Conservation (phyloP, 2,888 invertebrate genomes). For the Thecophora atra region DNA sequence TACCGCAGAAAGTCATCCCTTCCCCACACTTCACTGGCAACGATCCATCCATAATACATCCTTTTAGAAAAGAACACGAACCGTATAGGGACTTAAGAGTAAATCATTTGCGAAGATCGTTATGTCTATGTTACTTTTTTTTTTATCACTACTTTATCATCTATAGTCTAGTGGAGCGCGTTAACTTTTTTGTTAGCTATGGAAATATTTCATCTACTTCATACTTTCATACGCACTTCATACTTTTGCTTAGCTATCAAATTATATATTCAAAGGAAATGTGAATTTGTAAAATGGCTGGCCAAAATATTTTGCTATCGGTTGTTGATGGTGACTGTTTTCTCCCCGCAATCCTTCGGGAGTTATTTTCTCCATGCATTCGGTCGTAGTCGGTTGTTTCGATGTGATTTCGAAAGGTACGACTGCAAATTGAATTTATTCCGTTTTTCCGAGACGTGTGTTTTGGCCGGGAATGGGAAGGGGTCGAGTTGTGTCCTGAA, state of each 20-base stretch:
- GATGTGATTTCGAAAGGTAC: not conserved
- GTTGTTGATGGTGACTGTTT: conserved; percentile 5
- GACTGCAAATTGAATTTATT: conserved; percentile 2
- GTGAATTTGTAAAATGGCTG: conserved; percentile 29
- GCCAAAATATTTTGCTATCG: conserved; percentile 31
- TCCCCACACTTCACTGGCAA: not conserved
- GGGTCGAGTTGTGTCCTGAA: too few relatives aligned
- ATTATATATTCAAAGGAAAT: conserved; percentile 33
- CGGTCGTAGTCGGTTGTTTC: not conserved
- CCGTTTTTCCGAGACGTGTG: too few relatives aligned
- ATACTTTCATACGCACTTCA: too few relatives aligned
- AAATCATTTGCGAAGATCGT: conserved; percentile 10
- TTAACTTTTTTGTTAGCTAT: conserved; percentile 6
- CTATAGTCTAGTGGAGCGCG: too few relatives aligned
- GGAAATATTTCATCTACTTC: conserved; percentile 24
- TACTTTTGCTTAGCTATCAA: conserved; percentile 32
- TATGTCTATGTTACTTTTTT: not conserved
- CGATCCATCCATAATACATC: too few relatives aligned
- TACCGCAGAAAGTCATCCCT: conserved; percentile 21
- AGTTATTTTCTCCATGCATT: not conserved
- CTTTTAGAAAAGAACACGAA: not conserved
- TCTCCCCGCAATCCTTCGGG: not conserved
- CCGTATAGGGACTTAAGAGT: not conserved
- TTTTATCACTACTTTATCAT: conserved; percentile 13
- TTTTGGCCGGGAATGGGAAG: too few relatives aligned